Evolutionary conservation across 1,140 invertebrate genomes (phyloP), one percentile per base, ranked within the genome.

Genomic region (Thaumetopoea pityocampa): DNA sequence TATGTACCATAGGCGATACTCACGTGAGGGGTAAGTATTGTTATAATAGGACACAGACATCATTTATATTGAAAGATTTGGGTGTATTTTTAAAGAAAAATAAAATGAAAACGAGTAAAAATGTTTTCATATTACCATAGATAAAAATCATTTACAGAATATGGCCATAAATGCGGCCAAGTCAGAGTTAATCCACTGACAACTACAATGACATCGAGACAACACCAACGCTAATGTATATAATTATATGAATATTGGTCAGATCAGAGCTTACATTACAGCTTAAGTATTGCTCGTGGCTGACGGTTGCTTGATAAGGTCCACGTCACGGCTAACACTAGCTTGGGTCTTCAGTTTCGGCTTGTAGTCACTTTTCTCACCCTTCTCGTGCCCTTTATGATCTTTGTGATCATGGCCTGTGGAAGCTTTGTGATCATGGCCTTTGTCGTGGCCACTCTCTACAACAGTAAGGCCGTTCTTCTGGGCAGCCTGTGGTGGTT

Each of bases 221-320:
- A 40, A 17, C 11, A 3, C 2, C 1, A 16, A 41, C 27, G 12
- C 27, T 41, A 33, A 29, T 5, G 12, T 26, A 37, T n/a, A 12
- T 26, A n/a, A n/a, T n/a, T n/a, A n/a, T 26, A 32, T 6, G 17
- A 9, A 10, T 46, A 38, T 34, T 46, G 20, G 43, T 47, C 44
- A 30, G 46, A n/a, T n/a, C n/a, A n/a, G n/a, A n/a, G n/a, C n/a
- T n/a, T n/a, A n/a, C n/a, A n/a, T n/a, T n/a, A n/a, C n/a, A 48
- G 32, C 51, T 70, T 78, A 82, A 30, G 76, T 73, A 48, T 79
- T 77, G 57, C 73, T 83, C 17, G 65, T 56, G 5, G 71, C 70
- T 0, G 76, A 81, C 0, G 67, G 66, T 10, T 79, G 79, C 29
- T 78, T 80, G 41, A 71, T 66, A 4, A 76, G 52, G 35, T 79